Conservation (phyloP, 2,888 invertebrate species). For the Drosophila nr. perissopoda region DNA sequence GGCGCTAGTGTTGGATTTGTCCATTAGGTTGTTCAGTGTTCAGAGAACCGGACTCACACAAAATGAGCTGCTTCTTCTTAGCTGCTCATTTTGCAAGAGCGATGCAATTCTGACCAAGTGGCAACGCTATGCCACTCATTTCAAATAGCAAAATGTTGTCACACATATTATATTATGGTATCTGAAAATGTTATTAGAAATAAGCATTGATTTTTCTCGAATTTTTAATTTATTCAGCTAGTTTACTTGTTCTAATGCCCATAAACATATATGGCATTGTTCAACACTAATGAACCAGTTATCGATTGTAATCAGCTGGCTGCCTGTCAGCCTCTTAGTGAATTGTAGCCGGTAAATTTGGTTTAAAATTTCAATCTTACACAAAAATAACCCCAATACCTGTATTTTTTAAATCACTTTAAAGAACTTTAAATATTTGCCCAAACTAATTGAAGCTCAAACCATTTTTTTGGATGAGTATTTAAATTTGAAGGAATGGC, state of each 20-base stretch:
- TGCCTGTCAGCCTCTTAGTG: background rate
- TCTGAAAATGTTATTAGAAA: background rate
- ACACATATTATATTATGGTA: background rate
- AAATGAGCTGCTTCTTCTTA: constrained; percentile 30
- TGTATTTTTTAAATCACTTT: background rate
- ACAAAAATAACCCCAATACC: background rate
- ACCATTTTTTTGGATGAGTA: background rate
- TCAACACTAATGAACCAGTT: constrained; percentile 23
- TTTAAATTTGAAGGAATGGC: background rate
- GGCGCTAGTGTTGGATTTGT: constrained; percentile 56
- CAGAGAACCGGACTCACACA: constrained; percentile 34
- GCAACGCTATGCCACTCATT: constrained; percentile 18
- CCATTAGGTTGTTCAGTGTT: constrained; percentile 37
- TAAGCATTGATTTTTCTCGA: background rate
- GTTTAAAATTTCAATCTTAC: background rate
- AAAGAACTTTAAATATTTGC: background rate
- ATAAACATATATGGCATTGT: background rate
- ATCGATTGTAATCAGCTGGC: constrained; percentile 40
- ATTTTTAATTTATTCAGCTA: background rate
- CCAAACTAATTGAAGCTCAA: background rate
- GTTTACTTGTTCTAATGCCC: background rate
- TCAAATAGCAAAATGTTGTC: background rate
- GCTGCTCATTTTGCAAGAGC: constrained; percentile 13
- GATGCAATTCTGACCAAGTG: constrained; percentile 6
- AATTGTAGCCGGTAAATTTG: constrained; percentile 14